phyloP scores from a whole-genome alignment of 2,888 invertebrate genomes.

The Molorchus minor region DNA sequence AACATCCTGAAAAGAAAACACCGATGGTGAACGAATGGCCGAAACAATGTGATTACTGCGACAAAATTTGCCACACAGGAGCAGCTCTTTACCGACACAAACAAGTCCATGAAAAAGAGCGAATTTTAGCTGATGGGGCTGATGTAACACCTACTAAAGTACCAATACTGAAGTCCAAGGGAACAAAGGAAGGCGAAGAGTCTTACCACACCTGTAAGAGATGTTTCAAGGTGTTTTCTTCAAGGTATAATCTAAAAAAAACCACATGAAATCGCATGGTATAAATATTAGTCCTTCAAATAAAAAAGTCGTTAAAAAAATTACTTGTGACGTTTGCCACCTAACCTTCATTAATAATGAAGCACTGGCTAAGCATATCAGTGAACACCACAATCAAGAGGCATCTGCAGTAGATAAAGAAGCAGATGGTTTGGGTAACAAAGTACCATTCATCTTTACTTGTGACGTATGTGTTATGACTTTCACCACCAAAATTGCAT shows the following conservation, averaged over 20 bases:
- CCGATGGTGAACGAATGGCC: slow-evolving; percentile 46
- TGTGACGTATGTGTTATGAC: slow-evolving; percentile 62
- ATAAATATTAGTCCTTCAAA: slow-evolving; percentile 55
- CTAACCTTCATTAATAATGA: slow-evolving; percentile 67
- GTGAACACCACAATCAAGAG: slow-evolving; percentile 53
- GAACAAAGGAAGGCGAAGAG: slow-evolving; percentile 49
- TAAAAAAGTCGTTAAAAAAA: slow-evolving; percentile 54
- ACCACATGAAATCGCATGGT: slow-evolving; percentile 65
- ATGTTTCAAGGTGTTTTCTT: slow-evolving; percentile 65
- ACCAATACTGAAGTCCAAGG: slow-evolving; percentile 20
- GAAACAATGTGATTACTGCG: slow-evolving; percentile 54
- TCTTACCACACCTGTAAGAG: slow-evolving; percentile 62
- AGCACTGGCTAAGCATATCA: slow-evolving; percentile 67
- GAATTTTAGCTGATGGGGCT: slow-evolving; percentile 14
- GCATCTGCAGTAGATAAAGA: slow-evolving; percentile 41
- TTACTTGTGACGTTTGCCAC: slow-evolving; percentile 73
- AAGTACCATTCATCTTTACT: slow-evolving; percentile 50
- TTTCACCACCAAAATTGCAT: slow-evolving; percentile 59
- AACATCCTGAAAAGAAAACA: slow-evolving; percentile 49
- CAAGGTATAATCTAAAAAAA: slow-evolving; percentile 59
- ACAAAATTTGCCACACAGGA: slow-evolving; percentile 52
- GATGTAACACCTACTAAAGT: slow-evolving; percentile 22
- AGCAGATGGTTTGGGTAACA: slow-evolving; percentile 12
- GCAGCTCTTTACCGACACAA: slow-evolving; percentile 55
- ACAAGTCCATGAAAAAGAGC: slow-evolving; percentile 53